These are phyloP conservation scores for Ophion costatus DNA, from an alignment of 2,888 invertebrate genomes.

Conservation along the genomic window DNA sequence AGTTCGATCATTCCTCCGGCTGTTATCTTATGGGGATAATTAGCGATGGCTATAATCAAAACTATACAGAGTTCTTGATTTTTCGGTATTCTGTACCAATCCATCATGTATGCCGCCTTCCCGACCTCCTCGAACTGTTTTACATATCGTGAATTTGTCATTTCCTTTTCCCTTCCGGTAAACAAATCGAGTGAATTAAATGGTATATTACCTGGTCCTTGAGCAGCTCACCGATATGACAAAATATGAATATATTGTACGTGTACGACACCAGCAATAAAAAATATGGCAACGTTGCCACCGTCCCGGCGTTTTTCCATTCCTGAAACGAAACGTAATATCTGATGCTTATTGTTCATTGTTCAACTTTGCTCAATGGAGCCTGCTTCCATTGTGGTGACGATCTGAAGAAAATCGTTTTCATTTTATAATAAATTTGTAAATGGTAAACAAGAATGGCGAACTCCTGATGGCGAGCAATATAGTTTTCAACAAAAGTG, in stretches of 20 bases:
- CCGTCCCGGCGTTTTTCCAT: conserved; percentile 45
- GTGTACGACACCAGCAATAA: conserved; percentile 61
- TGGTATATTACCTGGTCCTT: conserved; percentile 57
- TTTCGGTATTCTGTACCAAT: conserved; percentile 64
- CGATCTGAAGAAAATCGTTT: too few species aligned
- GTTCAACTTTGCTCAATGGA: too few species aligned
- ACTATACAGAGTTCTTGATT: conserved; percentile 44
- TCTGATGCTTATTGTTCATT: too few species aligned
- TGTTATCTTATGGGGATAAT: conserved; percentile 56
- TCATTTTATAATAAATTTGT: too few species aligned
- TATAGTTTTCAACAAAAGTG: too few species aligned
- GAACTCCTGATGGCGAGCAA: too few species aligned
- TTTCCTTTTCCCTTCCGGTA: too few species aligned
- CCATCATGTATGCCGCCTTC: conserved; percentile 66
- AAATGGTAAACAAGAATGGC: too few species aligned
- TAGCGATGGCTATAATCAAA: conserved; percentile 54
- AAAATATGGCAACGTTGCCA: conserved; percentile 51
- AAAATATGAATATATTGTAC: conserved; percentile 66
- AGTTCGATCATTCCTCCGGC: conserved; percentile 63
- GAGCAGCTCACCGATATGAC: conserved; percentile 65
- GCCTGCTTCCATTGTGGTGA: too few species aligned
- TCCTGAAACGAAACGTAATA: conserved; percentile 34
- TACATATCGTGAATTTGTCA: too few species aligned
- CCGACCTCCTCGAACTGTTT: conserved; percentile 71
- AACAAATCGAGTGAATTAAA: neutral